Evolutionary conservation across 2,113 vertebrate genomes (phyloP).

Genomic region (Pongo abelii): DNA sequence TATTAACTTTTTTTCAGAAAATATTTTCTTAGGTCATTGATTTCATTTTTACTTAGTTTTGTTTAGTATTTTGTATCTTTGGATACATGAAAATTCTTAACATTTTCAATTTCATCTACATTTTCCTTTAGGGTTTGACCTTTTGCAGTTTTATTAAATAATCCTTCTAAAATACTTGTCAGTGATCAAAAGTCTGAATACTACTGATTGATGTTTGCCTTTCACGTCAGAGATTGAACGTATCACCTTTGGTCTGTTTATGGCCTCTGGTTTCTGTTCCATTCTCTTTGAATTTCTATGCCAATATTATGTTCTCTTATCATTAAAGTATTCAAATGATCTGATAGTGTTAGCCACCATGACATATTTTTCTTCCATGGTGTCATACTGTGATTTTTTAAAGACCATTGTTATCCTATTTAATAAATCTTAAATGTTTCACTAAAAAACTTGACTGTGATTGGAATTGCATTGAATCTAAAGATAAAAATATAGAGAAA

Average conservation of each 20-base stretch:
- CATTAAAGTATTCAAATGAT: not conserved
- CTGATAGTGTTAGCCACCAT: too few relatives aligned
- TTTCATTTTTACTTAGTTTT: not conserved
- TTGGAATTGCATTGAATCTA: not conserved
- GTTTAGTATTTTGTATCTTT: not conserved
- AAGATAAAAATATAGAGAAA: not conserved
- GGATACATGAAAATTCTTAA: not conserved
- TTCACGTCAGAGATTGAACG: not conserved
- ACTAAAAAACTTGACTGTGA: not conserved
- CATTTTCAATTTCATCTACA: not conserved
- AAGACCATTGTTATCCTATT: not conserved
- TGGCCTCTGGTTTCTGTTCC: not conserved
- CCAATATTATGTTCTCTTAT: not conserved
- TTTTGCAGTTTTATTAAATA: not conserved
- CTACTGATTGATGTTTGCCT: not conserved
- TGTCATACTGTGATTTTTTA: not conserved
- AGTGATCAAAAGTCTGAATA: not conserved
- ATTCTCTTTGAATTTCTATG: not conserved
- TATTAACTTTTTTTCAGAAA: not conserved
- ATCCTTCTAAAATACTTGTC: not conserved
- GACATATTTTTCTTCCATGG: not conserved
- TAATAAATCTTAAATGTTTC: not conserved
- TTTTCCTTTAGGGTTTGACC: not conserved
- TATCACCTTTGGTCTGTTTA: not conserved
- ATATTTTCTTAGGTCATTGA: not conserved